Evolutionary conservation across 2,797 vertebrate genomes (phyloP).

Genomic region (Phoeniculus purpureus): DNA sequence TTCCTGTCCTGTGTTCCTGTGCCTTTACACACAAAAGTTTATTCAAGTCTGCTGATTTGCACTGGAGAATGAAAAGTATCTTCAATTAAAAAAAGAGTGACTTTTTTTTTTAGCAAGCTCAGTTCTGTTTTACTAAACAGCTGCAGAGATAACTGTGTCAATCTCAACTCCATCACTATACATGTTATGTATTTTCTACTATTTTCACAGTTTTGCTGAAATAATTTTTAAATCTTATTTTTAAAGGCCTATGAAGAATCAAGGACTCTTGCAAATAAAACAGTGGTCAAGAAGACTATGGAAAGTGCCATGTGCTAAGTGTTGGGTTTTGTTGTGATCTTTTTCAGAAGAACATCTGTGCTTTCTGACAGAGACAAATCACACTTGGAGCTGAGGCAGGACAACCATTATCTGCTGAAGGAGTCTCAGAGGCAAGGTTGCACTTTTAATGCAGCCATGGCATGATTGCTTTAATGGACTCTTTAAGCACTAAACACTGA

Average conservation of each 20-base stretch:
- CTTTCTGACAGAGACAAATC: not conserved
- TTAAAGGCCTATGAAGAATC: not conserved
- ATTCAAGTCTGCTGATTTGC: not conserved
- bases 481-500: conserved; percentile 3
- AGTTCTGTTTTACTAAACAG: not conserved
- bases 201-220: not conserved
- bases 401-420: not conserved
- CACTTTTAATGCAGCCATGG: not conserved
- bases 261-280: not conserved
- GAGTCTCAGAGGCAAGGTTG: not conserved
- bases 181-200: not conserved
- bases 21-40: not conserved
- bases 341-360: not conserved
- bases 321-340: not conserved
- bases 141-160: not conserved
- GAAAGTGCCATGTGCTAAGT: not conserved
- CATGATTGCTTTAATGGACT: conserved; percentile 30
- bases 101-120: not conserved
- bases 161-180: not conserved
- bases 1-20: rapidly evolving
- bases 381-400: not conserved
- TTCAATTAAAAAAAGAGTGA: not conserved
- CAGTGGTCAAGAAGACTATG: not conserved
- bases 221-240: not conserved
- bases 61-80: not conserved